phyloP scores from a whole-genome alignment of 2,888 invertebrate genomes.

The Lissocephala sabroskyi region DNA sequence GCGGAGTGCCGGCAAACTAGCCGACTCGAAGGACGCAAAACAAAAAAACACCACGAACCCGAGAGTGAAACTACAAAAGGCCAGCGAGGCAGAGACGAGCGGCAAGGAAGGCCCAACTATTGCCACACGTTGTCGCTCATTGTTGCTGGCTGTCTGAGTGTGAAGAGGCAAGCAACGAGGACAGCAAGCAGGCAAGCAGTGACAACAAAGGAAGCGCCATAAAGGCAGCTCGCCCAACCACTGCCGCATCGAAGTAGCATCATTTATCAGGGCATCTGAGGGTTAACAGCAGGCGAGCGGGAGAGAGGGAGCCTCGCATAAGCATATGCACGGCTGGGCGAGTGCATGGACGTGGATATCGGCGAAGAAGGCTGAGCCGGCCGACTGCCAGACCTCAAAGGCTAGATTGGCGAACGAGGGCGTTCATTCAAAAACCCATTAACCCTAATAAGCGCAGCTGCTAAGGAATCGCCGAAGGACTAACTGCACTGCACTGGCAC shows the following conservation, averaged over 20 bases:
- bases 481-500: constrained; percentile 4
- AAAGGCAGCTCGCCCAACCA: constrained; percentile 5
- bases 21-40: constrained; percentile 23
- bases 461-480: background rate
- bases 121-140: constrained; percentile 10
- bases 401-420: too few relatives aligned
- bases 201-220: constrained; percentile 29
- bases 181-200: constrained; percentile 40
- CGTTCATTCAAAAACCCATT: constrained; percentile 61
- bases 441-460: constrained; percentile 48
- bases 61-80: constrained; percentile 4
- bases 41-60: constrained; percentile 16
- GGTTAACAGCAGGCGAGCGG: constrained; percentile 10
- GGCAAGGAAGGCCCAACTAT: constrained; percentile 3
- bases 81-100: background rate
- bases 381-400: constrained; percentile 35
- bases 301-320: constrained; percentile 3
- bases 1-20: constrained; percentile 26
- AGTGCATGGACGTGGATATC: background rate
- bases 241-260: constrained; percentile 40
- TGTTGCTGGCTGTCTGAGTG: constrained; percentile 13
- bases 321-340: constrained; percentile 38
- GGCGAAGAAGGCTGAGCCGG: too few relatives aligned
- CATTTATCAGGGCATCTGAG: constrained; percentile 58
- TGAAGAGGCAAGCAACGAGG: constrained; percentile 1